Evolutionary conservation across 1,140 invertebrate species (phyloP), one percentile per base, ranked within the genome.

Genomic region (Sycobia sp.): DNA sequence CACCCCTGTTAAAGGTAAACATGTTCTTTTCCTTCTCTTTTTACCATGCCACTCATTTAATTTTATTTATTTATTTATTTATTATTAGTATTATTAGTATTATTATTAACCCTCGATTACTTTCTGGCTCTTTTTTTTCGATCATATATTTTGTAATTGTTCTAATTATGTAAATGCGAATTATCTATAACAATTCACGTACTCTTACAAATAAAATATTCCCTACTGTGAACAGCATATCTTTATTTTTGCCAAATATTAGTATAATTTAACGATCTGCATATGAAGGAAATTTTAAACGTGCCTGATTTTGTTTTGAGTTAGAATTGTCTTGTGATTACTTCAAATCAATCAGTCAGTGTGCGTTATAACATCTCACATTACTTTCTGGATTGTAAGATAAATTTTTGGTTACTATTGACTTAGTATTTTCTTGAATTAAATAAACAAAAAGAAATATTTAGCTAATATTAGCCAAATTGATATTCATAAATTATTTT

Each of bases 381-480:
- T 63, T 50, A 51, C 56, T 34, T 44, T 53, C 46, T 59, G 20
- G 32, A 51, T 65, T 53, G 55, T 49, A 46, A 65, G 62, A 59
- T 36, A 43, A 58, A 54, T 58, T 65, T 65, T 58, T 65, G 55
- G 55, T 65, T 53, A 49, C 46, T 65, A 65, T 65, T 65, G 62
- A 65, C 55, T 65, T 64, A 64, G 62, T 64, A 43, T 64, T 51
- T 25, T 41, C 16, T 57, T 18, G 20, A 57, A 51, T 50, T 51
- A 11, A 63, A 43, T 51, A 51, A 51, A 57, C n/a, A 56, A 51
- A 64, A 32, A 64, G 36, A 58, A 57, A 50, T 18, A 34, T 57
- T 51, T 57, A 46, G 46, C 62, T 64, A 64, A 57, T 50, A 11
- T 64, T 57, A 62, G 49, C 4, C 56, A 64, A 64, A 46, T 64